Conservation (phyloP, 2,888 invertebrate genomes). For the Siphlonurus alternatus region DNA sequence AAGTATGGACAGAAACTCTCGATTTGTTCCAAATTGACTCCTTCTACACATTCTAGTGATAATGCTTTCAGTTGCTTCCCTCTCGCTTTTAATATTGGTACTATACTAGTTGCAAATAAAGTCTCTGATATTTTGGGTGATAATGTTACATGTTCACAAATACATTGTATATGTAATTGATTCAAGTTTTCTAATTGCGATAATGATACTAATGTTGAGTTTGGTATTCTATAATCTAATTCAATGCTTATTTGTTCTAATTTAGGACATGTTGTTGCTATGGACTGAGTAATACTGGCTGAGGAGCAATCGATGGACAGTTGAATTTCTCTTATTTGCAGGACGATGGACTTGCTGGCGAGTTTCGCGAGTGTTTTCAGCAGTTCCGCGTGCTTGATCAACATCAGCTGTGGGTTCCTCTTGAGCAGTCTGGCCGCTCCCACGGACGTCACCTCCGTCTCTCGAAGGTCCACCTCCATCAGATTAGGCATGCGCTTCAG, state of each 20-base stretch:
- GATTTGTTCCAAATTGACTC: neutral
- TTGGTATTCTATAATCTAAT: neutral
- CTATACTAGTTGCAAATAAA: neutral
- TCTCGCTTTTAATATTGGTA: neutral
- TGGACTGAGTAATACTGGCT: neutral
- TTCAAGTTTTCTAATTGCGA: neutral
- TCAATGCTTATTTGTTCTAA: neutral
- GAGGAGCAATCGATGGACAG: neutral
- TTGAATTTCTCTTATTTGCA: neutral
- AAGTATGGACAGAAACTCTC: neutral
- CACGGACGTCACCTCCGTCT: conserved; percentile 14
- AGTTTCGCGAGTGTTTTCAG: neutral
- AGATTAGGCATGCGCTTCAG: conserved; percentile 13
- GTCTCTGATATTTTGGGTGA: neutral
- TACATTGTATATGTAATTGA: neutral
- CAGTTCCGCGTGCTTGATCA: neutral
- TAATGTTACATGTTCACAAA: neutral
- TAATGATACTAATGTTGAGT: neutral
- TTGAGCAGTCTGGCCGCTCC: neutral
- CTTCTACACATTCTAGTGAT: neutral
- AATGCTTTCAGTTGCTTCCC: neutral
- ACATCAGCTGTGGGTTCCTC: neutral
- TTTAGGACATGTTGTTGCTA: neutral
- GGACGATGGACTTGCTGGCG: neutral
- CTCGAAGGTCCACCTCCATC: conserved; percentile 14